Base-by-base conservation (phyloP, 2,888 invertebrate species). In the Zele albiditarsus region DNA sequence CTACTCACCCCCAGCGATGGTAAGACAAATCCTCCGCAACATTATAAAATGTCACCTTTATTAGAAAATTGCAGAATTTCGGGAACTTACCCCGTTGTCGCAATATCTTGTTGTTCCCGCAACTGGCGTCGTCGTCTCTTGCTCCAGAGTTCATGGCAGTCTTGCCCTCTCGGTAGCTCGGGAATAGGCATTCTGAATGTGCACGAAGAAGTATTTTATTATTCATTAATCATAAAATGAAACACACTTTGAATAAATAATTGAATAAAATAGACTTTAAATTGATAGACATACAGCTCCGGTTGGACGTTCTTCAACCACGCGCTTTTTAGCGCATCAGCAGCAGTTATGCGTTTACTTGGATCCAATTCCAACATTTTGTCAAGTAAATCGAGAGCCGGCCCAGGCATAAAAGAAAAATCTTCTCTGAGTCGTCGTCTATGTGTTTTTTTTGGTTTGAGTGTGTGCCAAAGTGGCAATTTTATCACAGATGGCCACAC, bases 101-200 rank as follows among this genome's bases (percentile, higher is more conserved):
- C 79, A 74, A 81, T 84, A 80, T 93, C 93, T 84, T 93, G 93
- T 86, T 95, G 95, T 85, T 96, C 96, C 62, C 95, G 92, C 86
- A 95, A 92, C 88, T 95, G 95, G 38, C 94, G 92, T 82, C 97
- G 94, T n/a, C 97, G 93, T 88, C 96, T 96, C 90, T 99, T 99
- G 84, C 97, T 97, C 98, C 99, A 99, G 87, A 99, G 92, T 90
- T 99, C 99, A 91, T 99, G 99, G 89, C 99, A 99, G 90, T 99
- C 99, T 90, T 99, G 98, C 94, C 97, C 97, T 38, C 95, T 96
- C 0, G 98, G 98, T 80, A 99, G 90, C 89, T 94, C 94, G 0
- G 96, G 95, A 0, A 94, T 94, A 68, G 94, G 92, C 94, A 96
- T 96, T 90, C 96, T 96, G 88, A 53, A 89, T 75, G 42, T 62